Evolutionary conservation across 1,140 invertebrate genomes (phyloP).

Genomic region (Drosophila sp.): DNA sequence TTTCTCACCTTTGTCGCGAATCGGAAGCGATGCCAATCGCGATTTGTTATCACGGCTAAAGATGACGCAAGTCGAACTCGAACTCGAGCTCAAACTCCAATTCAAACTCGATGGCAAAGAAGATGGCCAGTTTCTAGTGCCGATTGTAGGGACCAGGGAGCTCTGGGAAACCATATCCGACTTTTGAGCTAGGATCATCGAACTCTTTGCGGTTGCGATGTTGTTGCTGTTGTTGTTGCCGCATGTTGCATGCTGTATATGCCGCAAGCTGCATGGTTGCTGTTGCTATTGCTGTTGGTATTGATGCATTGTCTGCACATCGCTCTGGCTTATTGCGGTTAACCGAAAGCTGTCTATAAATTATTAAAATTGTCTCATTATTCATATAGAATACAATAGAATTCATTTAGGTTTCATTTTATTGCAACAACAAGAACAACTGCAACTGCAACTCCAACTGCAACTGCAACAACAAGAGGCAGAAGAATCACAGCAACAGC

Average conservation of each 20-base stretch:
- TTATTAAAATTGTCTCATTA: conserved; percentile 84
- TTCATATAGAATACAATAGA: conserved; percentile 84
- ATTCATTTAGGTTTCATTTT: conserved; percentile 82
- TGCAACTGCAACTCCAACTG: conserved; percentile 12
- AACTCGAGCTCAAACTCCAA: conserved; percentile 5
- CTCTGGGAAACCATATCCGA: conserved; percentile 72
- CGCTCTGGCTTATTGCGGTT: conserved; percentile 66
- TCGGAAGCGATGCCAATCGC: conserved; percentile 78
- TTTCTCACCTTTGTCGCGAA: conserved; percentile 78
- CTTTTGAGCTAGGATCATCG: conserved; percentile 68
- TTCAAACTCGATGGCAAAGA: conserved; percentile 1
- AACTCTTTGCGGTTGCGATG: conserved; percentile 65
- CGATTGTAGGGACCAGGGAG: conserved; percentile 4
- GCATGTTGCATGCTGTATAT: not conserved
- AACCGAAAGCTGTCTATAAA: conserved; percentile 83
- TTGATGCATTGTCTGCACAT: conserved; percentile 49
- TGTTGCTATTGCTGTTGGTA: conserved; percentile 23
- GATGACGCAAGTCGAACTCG: conserved; percentile 45
- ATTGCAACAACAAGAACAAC: conserved; percentile 71
- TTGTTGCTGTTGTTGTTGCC: conserved; percentile 42
- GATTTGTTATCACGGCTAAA: conserved; percentile 75
- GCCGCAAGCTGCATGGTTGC: conserved; percentile 7
- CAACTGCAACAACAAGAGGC: conserved; percentile 22
- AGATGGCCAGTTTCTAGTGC: conserved; percentile 17
- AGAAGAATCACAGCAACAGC: conserved; percentile 49